Conservation (phyloP, 2,797 vertebrate species). For the Glyptemys insculpta region DNA sequence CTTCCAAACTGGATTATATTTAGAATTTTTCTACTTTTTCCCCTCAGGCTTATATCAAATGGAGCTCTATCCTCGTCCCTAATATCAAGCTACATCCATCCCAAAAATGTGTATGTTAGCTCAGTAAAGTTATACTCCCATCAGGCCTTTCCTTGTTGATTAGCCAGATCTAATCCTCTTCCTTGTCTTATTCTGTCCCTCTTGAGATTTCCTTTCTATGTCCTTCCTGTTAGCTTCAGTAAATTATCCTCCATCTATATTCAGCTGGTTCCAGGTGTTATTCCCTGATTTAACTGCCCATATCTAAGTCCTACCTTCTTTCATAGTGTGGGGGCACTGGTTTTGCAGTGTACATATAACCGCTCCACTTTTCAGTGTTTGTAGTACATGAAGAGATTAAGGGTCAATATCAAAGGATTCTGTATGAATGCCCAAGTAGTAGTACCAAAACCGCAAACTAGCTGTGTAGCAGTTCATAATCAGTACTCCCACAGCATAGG, state of each 20-base stretch:
- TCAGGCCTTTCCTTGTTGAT: not conserved
- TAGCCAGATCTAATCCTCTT: not conserved
- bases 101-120: not conserved
- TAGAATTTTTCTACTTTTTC: not conserved
- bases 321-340: not conserved
- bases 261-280: not conserved
- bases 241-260: not conserved
- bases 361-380: not conserved
- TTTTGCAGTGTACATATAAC: not conserved
- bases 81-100: too few relatives aligned
- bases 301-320: not conserved
- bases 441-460: not conserved
- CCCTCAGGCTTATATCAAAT: not conserved
- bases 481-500: accelerated
- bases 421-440: not conserved
- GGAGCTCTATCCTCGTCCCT: not conserved
- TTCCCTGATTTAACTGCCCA: not conserved
- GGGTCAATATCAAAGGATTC: not conserved
- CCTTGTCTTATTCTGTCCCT: not conserved
- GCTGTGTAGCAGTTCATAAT: not conserved
- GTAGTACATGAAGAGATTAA: not conserved
- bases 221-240: not conserved
- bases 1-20: not conserved
- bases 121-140: not conserved
- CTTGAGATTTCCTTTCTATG: not conserved